Evolutionary conservation across 2,797 vertebrate species (phyloP), one percentile per base, ranked within the genome.

Genomic region (Schizopygopsis pylzovi): DNA sequence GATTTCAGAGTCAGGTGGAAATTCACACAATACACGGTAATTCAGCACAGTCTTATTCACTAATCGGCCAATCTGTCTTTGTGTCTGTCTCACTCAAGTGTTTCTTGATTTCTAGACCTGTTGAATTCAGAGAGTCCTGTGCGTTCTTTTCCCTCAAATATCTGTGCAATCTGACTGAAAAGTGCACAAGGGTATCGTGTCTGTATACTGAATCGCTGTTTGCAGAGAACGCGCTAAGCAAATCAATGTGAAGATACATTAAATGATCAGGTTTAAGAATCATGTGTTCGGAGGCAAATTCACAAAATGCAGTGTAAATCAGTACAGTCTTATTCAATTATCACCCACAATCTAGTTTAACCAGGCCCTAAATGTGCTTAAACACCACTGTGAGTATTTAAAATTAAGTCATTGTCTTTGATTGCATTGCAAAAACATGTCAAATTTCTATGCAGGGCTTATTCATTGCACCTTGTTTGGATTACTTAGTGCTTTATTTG

Each of bases 191-290:
- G 54, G 25, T 67, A 80, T 67, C 18, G 33, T 47, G 18, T 41
- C 81, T 25, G 12, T 25, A 13, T 1, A 39, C 13, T 7, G 10
- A 79, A 72, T 37, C 6, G 37, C 28, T 33, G 16, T 49, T 84
- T 41, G 47, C 54, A 18, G 22, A 52, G 54, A 87, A 61, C 28
- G 39, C 72, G 70, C 37, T 33, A 61, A 87, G 16, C n/a, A 43
- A 59, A 13, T 1, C 2, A 49, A 49, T 80, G 56, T 33, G 59
- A 6, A 47, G n/a, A 65, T 65, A 33, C 65, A 80, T 80, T 10
- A 70, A 41, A 20, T 41, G 18, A 41, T 56, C 28, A 22, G 47
- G 16, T 11, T 25, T n/a, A 11, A 78, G 70, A 73, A 45, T 61
- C 41, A 47, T 37, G 25, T 10, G 39, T 67, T 61, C 3, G 1